Conservation (phyloP, 2,888 invertebrate genomes). For the Hyalella azteca region DNA sequence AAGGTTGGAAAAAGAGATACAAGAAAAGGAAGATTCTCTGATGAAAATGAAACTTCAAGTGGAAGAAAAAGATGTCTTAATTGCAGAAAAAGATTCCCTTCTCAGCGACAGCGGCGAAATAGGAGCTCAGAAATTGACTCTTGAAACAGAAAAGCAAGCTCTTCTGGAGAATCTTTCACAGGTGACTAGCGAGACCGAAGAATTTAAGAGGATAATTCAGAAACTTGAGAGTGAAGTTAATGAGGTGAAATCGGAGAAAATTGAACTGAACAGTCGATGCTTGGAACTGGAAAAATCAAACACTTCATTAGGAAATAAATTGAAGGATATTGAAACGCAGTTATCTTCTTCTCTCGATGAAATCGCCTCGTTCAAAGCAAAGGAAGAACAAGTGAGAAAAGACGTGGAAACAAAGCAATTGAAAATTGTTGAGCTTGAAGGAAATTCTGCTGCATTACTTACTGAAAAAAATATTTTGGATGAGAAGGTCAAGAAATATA, state of each 20-base stretch:
- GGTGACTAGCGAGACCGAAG: neutral
- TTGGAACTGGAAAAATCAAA: neutral
- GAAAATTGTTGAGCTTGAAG: neutral
- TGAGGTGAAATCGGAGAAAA: neutral
- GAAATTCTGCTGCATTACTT: neutral
- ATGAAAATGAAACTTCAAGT: neutral
- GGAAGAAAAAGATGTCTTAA: neutral
- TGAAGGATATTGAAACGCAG: neutral
- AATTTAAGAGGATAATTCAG: neutral
- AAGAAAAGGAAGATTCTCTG: neutral
- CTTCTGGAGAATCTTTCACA: neutral
- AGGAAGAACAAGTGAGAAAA: neutral
- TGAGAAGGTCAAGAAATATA: neutral
- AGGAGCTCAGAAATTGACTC: neutral
- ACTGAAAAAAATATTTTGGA: neutral
- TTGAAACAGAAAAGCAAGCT: neutral
- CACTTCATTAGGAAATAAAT: neutral
- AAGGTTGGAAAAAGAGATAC: slow-evolving; percentile 13
- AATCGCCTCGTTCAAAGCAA: neutral
- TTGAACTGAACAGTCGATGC: neutral
- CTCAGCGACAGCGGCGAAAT: neutral
- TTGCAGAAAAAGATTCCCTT: neutral
- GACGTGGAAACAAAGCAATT: neutral
- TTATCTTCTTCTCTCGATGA: neutral
- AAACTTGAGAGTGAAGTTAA: neutral